phyloP scores from a whole-genome alignment of 2,888 invertebrate genomes.

The Argyra leucocephala region DNA sequence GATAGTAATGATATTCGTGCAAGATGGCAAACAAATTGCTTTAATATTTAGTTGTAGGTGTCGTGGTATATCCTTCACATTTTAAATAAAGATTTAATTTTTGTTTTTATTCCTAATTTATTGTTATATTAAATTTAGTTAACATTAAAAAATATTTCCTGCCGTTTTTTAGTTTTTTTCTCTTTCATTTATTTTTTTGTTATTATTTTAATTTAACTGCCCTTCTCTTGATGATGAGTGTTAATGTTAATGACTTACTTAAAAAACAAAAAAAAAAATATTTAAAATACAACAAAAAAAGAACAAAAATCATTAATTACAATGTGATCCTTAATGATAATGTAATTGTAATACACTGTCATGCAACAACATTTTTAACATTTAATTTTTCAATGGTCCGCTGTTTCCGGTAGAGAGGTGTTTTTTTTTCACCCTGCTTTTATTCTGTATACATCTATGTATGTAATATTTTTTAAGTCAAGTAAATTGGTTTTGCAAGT shows the following conservation, averaged over 20 bases:
- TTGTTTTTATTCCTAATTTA: neutral
- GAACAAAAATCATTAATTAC: neutral
- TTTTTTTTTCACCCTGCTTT: no score
- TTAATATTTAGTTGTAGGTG: no score
- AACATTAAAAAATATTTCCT: neutral
- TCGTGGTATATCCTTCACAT: no score
- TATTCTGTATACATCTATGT: neutral
- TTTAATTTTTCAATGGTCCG: neutral
- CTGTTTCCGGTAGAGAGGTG: no score
- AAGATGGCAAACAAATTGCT: no score
- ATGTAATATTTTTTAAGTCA: neutral
- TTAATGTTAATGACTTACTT: slow-evolving; percentile 2
- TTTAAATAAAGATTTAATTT: no score
- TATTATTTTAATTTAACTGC: neutral
- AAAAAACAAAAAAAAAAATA: neutral
- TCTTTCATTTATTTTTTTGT: neutral
- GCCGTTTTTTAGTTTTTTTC: neutral
- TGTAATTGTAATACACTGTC: neutral
- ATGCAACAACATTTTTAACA: neutral
- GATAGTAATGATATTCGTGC: no score
- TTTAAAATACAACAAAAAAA: neutral
- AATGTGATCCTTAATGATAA: slow-evolving; percentile 1
- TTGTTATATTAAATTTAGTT: neutral
- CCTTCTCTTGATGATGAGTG: neutral
- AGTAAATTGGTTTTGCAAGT: neutral